phyloP scores from a whole-genome alignment of 23 tunicate genomes.

The Styela plicata region DNA sequence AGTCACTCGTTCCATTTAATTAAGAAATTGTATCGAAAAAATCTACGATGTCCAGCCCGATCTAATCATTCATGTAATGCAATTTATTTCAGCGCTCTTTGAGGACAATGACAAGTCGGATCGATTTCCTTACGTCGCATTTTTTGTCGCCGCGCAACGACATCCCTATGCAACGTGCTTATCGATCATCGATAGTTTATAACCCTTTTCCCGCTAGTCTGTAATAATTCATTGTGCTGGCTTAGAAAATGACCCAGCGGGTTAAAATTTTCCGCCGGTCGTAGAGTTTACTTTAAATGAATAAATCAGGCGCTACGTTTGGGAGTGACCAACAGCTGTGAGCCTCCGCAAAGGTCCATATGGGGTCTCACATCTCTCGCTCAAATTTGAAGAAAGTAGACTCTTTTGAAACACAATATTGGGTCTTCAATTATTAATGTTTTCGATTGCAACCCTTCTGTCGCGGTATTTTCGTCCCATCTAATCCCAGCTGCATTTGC shows the following conservation, averaged over 20 bases:
- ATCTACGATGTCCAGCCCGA: too few relatives aligned
- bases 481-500: slow-evolving; percentile 17
- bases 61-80: too few relatives aligned
- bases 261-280: background rate
- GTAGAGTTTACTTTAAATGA: background rate
- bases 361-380: background rate
- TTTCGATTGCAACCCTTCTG: slow-evolving; percentile 23
- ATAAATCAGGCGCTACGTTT: background rate
- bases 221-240: too few relatives aligned
- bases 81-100: background rate
- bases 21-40: too few relatives aligned
- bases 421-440: slow-evolving; percentile 15
- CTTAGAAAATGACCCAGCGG: too few relatives aligned
- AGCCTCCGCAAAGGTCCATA: background rate
- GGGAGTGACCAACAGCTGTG: background rate
- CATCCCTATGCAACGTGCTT: background rate
- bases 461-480: background rate
- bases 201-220: background rate
- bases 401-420: background rate
- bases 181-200: background rate
- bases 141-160: background rate
- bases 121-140: background rate
- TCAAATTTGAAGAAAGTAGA: background rate
- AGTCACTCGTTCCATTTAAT: background rate
- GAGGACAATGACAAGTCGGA: background rate